Conservation (phyloP, 2,113 vertebrate species). For the Pollachius pollachius region DNA sequence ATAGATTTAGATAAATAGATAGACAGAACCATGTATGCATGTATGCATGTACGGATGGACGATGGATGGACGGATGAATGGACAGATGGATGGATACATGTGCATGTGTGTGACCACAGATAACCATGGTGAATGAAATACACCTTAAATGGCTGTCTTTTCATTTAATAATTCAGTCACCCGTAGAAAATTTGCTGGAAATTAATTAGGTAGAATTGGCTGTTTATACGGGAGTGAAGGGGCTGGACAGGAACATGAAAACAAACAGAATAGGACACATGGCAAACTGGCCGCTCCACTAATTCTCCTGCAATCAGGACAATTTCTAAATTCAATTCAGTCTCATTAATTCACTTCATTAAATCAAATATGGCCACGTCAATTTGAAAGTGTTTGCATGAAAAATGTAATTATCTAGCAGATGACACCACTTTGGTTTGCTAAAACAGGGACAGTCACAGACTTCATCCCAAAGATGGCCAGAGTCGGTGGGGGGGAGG, state of each 20-base stretch:
- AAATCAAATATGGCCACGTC: constrained; percentile 54
- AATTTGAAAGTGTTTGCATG: constrained; percentile 37
- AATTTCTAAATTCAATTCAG: constrained; percentile 37
- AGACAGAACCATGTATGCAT: neutral
- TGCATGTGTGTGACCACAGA: neutral
- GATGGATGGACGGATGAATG: neutral
- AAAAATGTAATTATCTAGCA: constrained; percentile 47
- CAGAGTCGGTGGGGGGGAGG: neutral
- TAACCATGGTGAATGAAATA: constrained; percentile 13
- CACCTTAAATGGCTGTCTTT: constrained; percentile 13
- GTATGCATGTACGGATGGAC: neutral
- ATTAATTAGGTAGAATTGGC: constrained; percentile 4
- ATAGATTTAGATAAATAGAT: neutral
- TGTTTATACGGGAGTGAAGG: neutral
- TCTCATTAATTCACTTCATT: constrained; percentile 59
- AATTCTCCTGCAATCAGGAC: constrained; percentile 35
- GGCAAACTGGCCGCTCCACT: constrained; percentile 31
- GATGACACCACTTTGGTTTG: constrained; percentile 32
- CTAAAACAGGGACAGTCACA: constrained; percentile 31
- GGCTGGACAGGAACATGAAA: constrained; percentile 21
- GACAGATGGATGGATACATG: neutral
- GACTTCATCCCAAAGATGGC: constrained; percentile 5
- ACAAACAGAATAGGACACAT: constrained; percentile 23
- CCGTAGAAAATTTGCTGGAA: neutral
- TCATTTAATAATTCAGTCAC: constrained; percentile 2